A percentile compares a stretch with the other conserved stretches of the same genome.
Evolutionary conservation across 2,797 vertebrate species (phyloP).

Genomic region (Gila robusta): DNA sequence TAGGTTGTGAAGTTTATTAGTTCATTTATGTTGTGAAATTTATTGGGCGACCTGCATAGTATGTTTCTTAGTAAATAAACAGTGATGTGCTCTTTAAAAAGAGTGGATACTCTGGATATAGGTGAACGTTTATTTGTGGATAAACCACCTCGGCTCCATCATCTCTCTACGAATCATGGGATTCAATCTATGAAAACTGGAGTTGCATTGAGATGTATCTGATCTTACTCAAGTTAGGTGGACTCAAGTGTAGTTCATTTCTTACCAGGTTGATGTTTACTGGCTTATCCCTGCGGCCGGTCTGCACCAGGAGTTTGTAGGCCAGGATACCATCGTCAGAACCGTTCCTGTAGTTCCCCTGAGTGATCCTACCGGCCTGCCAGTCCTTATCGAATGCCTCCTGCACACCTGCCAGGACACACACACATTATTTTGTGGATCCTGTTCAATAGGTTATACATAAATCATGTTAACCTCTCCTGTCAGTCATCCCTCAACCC

Average conservation of each 20-base stretch:
- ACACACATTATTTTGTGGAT: slow-evolving; percentile 18
- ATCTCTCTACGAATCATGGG: background rate
- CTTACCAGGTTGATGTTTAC: slow-evolving; percentile 90
- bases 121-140: background rate
- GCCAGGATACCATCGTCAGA: slow-evolving; percentile 93
- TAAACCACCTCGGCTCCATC: background rate
- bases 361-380: slow-evolving; percentile 90
- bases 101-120: background rate
- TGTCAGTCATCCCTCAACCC: slow-evolving; percentile 64
- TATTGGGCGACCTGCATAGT: background rate
- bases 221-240: background rate
- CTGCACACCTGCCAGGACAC: slow-evolving; percentile 86
- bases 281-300: slow-evolving; percentile 92
- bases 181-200: background rate
- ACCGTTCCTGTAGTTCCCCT: slow-evolving; percentile 90
- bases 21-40: background rate
- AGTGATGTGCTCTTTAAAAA: background rate
- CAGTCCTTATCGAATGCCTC: slow-evolving; percentile 95
- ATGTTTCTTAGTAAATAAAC: background rate
- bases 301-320: slow-evolving; percentile 96
- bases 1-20: background rate
- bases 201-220: background rate
- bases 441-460: slow-evolving; percentile 1
- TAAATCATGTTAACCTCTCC: slow-evolving; percentile 14
- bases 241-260: background rate